Base-by-base conservation (phyloP, 2,888 invertebrate species). In the Tetragonula carbonaria region DNA sequence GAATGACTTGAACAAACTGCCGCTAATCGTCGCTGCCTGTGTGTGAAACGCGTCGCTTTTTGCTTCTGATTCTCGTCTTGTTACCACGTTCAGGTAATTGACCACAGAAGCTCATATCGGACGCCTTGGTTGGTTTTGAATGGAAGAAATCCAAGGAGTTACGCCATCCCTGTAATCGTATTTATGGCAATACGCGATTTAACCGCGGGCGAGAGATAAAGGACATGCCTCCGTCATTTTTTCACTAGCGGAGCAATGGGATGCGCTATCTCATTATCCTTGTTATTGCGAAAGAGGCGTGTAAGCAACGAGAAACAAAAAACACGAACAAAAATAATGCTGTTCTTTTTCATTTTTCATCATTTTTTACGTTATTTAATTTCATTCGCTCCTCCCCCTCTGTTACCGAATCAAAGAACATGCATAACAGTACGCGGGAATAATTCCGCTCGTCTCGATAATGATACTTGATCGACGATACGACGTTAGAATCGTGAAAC, bases 1-100 rank as follows among this genome's bases (percentile, higher is more conserved):
- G 51, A 14, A 45, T 53, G 57, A 77, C 28, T 33, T 16, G 53
- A 63, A 66, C 63, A 77, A 81, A 78, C 74, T 78, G 57, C 63
- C 72, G 66, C 78, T 86, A 80, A 82, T 84, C 82, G 74, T 75
- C 72, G 51, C 50, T 75, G 78, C 78, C 80, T 73, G 75, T 82
- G 74, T 65, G 67, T 50, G 71, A 78, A 87, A 77, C 18, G 55
- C 38, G 51, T 66, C 57, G 66, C 45, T 75, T 85, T 72, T 66
- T 74, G 71, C 45, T 82, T 77, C 66, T 33, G 62, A 70, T 66
- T 62, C 53, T 38, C 68, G 38, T 51, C 57, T 77, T 50, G 57
- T 55, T 68, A 23, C 67, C 23, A 59, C 33, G 23, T 55, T 63
- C 59, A 23, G 21, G 55, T 65, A 71, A 55, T 79, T 23, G 77